Evolutionary conservation across 1,140 invertebrate species (phyloP).

Genomic region (Hetaerina americana): DNA sequence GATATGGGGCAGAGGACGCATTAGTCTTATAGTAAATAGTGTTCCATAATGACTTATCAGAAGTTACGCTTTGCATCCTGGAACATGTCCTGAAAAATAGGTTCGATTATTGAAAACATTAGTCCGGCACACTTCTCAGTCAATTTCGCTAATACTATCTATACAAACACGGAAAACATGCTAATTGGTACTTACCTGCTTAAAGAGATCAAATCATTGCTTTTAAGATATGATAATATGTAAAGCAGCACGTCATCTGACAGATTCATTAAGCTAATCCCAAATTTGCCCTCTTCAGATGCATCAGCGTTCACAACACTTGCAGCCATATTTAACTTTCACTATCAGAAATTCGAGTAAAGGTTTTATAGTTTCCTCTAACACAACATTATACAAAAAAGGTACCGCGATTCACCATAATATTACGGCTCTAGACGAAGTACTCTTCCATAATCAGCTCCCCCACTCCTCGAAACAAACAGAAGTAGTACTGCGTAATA

Average conservation of each 20-base stretch:
- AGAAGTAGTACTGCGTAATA: too few relatives aligned
- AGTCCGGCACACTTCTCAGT: neutral
- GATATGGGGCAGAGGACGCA: neutral
- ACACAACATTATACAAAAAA: neutral
- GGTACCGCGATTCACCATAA: neutral
- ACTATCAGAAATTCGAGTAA: neutral
- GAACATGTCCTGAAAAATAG: slow-evolving; percentile 29
- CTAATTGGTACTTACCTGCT: slow-evolving; percentile 29
- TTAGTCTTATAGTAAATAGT: slow-evolving; percentile 31
- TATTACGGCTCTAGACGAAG: neutral
- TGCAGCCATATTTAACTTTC: neutral
- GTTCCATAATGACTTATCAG: slow-evolving; percentile 38
- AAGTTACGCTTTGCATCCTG: slow-evolving; percentile 29
- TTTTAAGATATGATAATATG: slow-evolving; percentile 34
- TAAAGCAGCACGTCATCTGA: slow-evolving; percentile 38
- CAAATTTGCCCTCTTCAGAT: neutral
- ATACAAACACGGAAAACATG: neutral
- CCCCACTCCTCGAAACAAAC: too few relatives aligned
- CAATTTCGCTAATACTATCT: neutral
- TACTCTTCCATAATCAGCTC: neutral
- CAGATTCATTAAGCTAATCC: slow-evolving; percentile 21
- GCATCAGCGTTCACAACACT: neutral
- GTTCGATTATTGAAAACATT: neutral
- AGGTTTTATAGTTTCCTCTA: neutral
- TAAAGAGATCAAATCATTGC: slow-evolving; percentile 32